Evolutionary conservation across 2,888 invertebrate genomes (phyloP).

Genomic region (Ichneumon xanthorius): DNA sequence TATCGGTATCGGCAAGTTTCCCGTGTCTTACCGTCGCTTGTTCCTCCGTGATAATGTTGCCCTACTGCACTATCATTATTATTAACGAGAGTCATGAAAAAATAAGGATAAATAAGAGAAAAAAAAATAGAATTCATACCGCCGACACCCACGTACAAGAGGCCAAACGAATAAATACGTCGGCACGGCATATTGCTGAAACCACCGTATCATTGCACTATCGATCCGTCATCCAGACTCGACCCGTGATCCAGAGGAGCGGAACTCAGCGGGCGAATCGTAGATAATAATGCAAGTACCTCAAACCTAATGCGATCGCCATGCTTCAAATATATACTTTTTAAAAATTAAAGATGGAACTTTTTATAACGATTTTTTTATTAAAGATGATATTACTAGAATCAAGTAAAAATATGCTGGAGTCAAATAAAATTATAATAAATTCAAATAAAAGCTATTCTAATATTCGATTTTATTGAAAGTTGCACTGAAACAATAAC

Average conservation of each 20-base stretch:
- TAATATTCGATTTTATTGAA: too few species aligned
- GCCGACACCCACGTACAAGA: conserved; percentile 56
- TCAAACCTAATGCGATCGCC: conserved; percentile 53
- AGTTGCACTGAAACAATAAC: too few species aligned
- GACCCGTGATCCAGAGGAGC: conserved; percentile 52
- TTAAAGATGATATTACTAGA: too few species aligned
- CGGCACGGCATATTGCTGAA: conserved; percentile 39
- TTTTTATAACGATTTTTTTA: too few species aligned
- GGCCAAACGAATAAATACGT: conserved; percentile 49
- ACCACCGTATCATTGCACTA: conserved; percentile 42
- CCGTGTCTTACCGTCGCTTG: conserved; percentile 16
- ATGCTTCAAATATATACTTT: too few species aligned
- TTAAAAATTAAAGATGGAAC: too few species aligned
- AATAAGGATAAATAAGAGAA: too few species aligned
- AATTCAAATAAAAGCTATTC: too few species aligned
- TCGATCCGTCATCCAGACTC: conserved; percentile 57
- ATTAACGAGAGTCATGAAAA: conserved; percentile 38
- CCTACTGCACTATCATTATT: conserved; percentile 37
- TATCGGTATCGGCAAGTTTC: conserved; percentile 59
- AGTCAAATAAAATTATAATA: too few species aligned
- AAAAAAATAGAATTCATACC: conserved; percentile 38
- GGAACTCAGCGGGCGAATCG: conserved; percentile 57
- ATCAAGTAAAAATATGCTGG: too few species aligned
- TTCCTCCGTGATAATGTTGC: conserved; percentile 48
- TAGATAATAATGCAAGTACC: conserved; percentile 49